Evolutionary conservation across 2,113 vertebrate genomes (phyloP).

Genomic region (Galemys pyrenaicus): DNA sequence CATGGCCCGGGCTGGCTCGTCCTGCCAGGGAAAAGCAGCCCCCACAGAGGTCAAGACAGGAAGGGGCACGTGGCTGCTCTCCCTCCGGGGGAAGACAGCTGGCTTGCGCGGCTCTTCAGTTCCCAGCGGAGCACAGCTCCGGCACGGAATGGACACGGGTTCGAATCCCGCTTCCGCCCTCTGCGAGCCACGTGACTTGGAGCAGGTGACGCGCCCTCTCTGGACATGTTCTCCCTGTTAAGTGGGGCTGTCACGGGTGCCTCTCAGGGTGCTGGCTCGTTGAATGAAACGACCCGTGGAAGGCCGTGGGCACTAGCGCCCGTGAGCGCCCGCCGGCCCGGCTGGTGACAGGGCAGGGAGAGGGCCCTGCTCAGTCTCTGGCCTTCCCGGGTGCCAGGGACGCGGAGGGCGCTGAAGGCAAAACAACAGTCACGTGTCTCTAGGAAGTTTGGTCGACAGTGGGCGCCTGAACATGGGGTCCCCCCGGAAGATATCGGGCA

Average conservation of each 20-base stretch:
- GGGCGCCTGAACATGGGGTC: too few species aligned
- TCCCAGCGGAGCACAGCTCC: neutral
- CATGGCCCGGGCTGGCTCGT: neutral
- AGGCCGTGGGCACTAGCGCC: accelerated
- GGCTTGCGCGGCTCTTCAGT: accelerated
- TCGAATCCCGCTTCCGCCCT: neutral
- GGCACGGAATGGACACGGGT: accelerated
- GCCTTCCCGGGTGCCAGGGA: neutral
- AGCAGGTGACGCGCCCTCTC: neutral
- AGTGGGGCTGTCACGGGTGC: neutral
- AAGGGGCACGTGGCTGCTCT: accelerated
- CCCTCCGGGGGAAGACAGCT: neutral
- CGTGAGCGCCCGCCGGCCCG: neutral
- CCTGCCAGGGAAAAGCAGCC: neutral
- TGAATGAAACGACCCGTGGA: neutral
- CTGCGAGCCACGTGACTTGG: neutral
- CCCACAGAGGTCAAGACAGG: neutral
- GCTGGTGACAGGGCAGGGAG: neutral
- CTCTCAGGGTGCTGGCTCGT: neutral
- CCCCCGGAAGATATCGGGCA: too few species aligned
- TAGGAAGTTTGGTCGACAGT: too few species aligned
- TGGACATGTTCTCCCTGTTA: neutral
- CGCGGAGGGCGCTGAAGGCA: neutral
- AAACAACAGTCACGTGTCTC: too few species aligned
- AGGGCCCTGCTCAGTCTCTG: neutral